Base-by-base conservation (phyloP, 92 coral and sea anemone genomes). In the Isaurus tuberculatus region DNA sequence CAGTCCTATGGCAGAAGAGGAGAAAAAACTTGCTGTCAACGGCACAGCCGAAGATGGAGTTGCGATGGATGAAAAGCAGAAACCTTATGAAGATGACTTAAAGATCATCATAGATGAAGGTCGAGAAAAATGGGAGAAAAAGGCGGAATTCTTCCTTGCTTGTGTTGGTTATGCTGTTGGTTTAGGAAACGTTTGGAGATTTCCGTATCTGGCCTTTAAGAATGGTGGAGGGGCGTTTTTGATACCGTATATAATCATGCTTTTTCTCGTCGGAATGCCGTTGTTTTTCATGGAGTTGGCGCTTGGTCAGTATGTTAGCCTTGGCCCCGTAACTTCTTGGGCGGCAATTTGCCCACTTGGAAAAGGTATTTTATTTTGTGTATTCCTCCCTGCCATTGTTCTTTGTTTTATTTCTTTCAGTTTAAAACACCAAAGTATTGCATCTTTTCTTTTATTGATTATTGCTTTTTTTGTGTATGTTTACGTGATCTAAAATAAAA, bases 261-360 rank as follows among this genome's bases (percentile, higher is more conserved):
- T 97, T 75, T 87, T 97, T 69, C 85, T 97, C 19, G 95, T 98
- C 34, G 99, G 99, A 61, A 97, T 97, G 98, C 99, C 99, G 5
- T 90, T 97, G 48, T 97, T 97, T 87, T 97, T 97, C 82, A 97
- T 97, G 99, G 99, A 97, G 86, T 90, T 97, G 19, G 95, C 99
- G 2, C 91, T 97, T 0, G 99, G 99, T 2, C 99, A 97, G 84
- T 91, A 67, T 74, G 88, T 97, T 29, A 93, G 98, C 17, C 91
- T 97, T 15, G 99, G 99, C 8, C 99, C 99, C 3, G 99, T 97
- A n/a, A 97, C 97, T 14, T 97, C 99, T 22, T 97, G 99, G 99
- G 99, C 99, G 3, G 99, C 99, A 2, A 97, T 97, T 70, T 97
- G 98, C 37, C 99, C 99, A 0, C 79, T 97, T 25, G 88, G 91